phyloP scores from a whole-genome alignment of 2,113 vertebrate species.

The Rhinolophus sinicus region DNA sequence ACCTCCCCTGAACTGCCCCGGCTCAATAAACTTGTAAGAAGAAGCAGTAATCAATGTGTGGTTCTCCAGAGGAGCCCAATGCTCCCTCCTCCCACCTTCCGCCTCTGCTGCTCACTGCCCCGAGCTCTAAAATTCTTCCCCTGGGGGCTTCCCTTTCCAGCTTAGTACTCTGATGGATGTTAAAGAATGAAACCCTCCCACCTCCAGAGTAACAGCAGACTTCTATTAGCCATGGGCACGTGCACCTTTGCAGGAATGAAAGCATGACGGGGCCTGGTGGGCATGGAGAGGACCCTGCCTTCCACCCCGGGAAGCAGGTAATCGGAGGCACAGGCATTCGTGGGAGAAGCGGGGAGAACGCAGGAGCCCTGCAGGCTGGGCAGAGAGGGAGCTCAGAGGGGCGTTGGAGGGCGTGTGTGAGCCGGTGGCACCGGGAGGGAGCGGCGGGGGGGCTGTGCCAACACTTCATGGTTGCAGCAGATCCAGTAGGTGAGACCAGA shows the following conservation, averaged over 20 bases:
- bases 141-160: neutral
- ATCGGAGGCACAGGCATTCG: neutral
- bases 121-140: neutral
- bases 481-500: neutral
- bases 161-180: neutral
- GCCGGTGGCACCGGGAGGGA: neutral
- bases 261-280: neutral
- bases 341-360: fast-evolving
- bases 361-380: neutral
- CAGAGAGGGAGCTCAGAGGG: neutral
- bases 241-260: neutral
- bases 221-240: neutral
- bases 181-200: no score
- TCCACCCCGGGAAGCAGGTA: neutral
- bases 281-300: neutral
- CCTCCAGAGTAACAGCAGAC: neutral
- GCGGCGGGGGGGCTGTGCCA: neutral
- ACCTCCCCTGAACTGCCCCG: neutral
- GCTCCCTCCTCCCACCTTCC: neutral
- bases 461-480: neutral
- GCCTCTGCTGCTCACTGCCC: neutral
- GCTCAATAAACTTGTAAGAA: neutral
- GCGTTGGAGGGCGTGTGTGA: neutral
- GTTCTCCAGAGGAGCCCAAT: neutral
- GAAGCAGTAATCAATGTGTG: neutral